Evolutionary conservation across 2,113 vertebrate species (phyloP), one percentile per base, ranked within the genome.

Genomic region (Seriola rivoliana): DNA sequence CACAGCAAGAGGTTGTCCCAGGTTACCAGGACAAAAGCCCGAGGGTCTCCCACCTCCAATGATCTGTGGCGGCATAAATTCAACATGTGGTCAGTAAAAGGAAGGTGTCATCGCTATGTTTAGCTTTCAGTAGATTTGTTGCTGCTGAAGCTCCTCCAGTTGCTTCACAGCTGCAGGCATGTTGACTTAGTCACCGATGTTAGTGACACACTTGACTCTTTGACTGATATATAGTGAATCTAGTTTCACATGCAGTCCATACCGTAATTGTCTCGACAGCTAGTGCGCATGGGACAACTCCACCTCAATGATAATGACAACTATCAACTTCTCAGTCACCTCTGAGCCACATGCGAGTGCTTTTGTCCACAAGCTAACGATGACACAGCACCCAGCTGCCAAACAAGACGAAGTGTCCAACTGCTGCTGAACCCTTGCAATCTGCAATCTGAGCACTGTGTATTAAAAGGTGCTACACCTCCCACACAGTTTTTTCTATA

Each of bases 21-120:
- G 60, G 46, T 68, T 36, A 16, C 9, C 11, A 50, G 13, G 48
- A 58, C 57, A 4, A 34, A 46, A 42, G 55, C 74, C 73, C 0
- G 57, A 78, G 23, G 60, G n/a, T 38, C 19, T 25, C 34, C 0
- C 1, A 34, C 42, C 21, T 65, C 32, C 10, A 4, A 54, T 21
- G 32, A 82, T 66, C 38, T 12, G 16, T 23, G 42, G 48, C 8
- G 42, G 29, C 46, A n/a, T 9, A n/a, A 67, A 78, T 63, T 67
- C 42, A 86, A 64, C 78, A 74, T 59, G 64, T 42, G 65, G 42
- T 66, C 65, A 60, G 46, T 36, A 54, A 19, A 82, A 70, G 32
- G 17, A 69, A 48, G 12, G 13, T 60, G 44, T 14, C 23, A 6
- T 17, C 36, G 34, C 50, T 32, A 55, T 55, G 36, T 64, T 58